These are phyloP conservation scores for Macrotis lagotis DNA, from an alignment of 2,113 vertebrate genomes.

Conservation along the genomic window DNA sequence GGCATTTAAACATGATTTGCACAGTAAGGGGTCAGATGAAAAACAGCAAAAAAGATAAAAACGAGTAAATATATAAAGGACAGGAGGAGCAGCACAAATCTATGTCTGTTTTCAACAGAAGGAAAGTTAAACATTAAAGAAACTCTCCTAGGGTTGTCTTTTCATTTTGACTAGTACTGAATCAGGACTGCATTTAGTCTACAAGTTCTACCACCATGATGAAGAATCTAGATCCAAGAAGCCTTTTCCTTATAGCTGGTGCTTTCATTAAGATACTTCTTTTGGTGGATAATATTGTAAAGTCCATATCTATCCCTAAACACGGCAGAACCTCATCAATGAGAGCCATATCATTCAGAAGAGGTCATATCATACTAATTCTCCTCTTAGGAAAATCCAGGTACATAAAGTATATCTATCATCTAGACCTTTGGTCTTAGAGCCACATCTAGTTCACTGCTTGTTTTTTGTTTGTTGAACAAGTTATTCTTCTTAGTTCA, in stretches of 20 bases:
- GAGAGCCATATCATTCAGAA: background rate
- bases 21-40: background rate
- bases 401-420: background rate
- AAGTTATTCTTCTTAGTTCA: background rate
- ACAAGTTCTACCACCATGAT: background rate
- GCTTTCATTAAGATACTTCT: background rate
- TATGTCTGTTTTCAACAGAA: background rate
- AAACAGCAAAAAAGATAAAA: background rate
- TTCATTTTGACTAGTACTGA: background rate
- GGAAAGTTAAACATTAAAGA: background rate
- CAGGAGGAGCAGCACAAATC: background rate
- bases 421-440: background rate
- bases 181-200: background rate
- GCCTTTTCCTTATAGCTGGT: background rate
- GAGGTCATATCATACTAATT: background rate
- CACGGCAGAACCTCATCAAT: background rate
- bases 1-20: too few relatives aligned
- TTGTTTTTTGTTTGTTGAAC: background rate
- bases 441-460: background rate
- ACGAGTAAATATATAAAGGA: background rate
- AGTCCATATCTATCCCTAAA: too few relatives aligned
- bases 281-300: background rate
- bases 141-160: background rate
- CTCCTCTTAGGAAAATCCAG: background rate
- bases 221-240: background rate